phyloP scores from a whole-genome alignment of 2,888 invertebrate species.

The Galerucella calmariensis region DNA sequence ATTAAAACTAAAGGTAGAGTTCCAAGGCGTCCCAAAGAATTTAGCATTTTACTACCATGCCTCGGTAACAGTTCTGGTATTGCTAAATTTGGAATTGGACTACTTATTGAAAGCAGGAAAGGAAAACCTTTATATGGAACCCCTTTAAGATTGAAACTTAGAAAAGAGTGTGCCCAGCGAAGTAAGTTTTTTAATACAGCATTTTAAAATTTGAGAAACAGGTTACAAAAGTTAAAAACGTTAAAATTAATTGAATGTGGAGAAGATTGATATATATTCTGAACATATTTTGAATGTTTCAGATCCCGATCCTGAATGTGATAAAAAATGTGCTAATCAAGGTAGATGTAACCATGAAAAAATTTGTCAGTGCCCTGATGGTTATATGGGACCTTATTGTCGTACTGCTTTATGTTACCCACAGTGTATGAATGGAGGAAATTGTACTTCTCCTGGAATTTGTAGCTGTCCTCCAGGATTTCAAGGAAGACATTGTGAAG shows the following conservation, averaged over 20 bases:
- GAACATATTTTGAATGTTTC: constrained; percentile 13
- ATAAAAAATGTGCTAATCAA: constrained; percentile 86
- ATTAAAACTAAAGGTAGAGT: constrained; percentile 88
- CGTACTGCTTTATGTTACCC: constrained; percentile 91
- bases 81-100: constrained; percentile 87
- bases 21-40: constrained; percentile 88
- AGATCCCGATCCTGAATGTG: constrained; percentile 91
- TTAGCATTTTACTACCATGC: constrained; percentile 89
- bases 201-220: neutral
- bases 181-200: constrained; percentile 65
- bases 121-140: constrained; percentile 86
- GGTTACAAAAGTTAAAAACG: neutral
- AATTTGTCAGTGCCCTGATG: constrained; percentile 89
- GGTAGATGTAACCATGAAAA: constrained; percentile 87
- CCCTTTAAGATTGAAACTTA: constrained; percentile 85
- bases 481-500: constrained; percentile 74
- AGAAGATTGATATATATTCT: too few relatives aligned
- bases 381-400: constrained; percentile 91
- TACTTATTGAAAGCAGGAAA: constrained; percentile 83
- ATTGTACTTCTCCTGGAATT: constrained; percentile 88
- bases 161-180: constrained; percentile 94
- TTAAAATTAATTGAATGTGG: neutral
- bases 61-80: constrained; percentile 89
- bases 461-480: constrained; percentile 91
- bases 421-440: constrained; percentile 92